Evolutionary conservation across 2,113 vertebrate species (phyloP).

Genomic region (Tricholaema leucomelas): DNA sequence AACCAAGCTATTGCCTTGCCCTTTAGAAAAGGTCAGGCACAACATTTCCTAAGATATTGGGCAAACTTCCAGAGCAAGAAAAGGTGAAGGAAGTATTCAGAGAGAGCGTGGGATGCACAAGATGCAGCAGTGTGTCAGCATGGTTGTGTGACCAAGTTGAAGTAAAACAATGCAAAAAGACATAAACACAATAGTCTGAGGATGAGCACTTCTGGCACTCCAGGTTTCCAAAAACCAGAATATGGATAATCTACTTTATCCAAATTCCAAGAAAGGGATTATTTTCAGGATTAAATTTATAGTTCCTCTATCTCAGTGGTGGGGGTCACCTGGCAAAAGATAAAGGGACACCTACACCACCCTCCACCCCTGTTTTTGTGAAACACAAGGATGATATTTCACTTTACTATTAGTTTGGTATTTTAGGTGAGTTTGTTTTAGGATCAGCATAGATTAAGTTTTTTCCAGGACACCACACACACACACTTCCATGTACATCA

Average conservation of each 20-base stretch:
- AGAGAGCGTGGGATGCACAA: background rate
- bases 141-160: background rate
- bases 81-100: background rate
- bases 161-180: background rate
- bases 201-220: background rate
- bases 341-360: background rate
- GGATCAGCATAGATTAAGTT: background rate
- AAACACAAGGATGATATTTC: background rate
- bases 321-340: background rate
- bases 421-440: background rate
- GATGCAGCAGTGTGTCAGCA: background rate
- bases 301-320: background rate
- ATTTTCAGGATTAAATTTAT: background rate
- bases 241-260: background rate
- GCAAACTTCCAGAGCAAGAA: background rate
- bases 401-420: background rate
- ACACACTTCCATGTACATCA: background rate
- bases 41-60: background rate
- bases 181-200: background rate
- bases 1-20: background rate
- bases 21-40: conserved; percentile 28
- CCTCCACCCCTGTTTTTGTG: background rate
- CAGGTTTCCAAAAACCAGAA: background rate
- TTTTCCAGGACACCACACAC: background rate
- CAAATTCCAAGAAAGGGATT: background rate